Percentiles rank a stretch among this genome's conserved stretches.
These are phyloP conservation scores for Rhynchonycteris naso DNA, from an alignment of 2,797 vertebrate genomes.

Conservation along the genomic window DNA sequence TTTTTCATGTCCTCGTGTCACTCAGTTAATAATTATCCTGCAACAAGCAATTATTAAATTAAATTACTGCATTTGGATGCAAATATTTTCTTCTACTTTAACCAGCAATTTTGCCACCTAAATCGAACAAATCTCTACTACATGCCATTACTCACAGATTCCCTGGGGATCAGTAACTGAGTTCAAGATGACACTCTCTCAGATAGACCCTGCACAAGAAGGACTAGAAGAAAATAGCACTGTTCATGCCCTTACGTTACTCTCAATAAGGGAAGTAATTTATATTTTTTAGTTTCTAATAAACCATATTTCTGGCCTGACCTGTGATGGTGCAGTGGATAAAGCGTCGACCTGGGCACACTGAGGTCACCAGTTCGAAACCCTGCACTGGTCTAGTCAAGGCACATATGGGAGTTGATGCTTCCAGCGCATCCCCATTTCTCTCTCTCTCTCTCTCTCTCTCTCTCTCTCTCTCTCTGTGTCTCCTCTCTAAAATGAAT, in stretches of 20 bases:
- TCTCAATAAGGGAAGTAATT: not conserved
- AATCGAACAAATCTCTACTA: not conserved
- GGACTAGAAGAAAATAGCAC: not conserved
- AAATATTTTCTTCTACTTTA: not conserved
- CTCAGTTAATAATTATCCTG: not conserved
- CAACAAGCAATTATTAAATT: slow-evolving; percentile 19
- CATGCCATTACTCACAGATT: not conserved
- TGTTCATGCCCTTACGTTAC: not conserved
- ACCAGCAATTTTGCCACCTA: not conserved
- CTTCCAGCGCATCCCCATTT: too few species aligned
- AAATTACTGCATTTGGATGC: not conserved
- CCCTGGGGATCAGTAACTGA: not conserved
- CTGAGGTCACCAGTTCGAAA: too few species aligned
- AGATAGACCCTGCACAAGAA: not conserved
- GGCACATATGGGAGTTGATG: too few species aligned
- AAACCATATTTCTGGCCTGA: not conserved
- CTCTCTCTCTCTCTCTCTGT: too few species aligned
- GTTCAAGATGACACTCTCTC: not conserved
- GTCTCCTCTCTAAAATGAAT: too few species aligned
- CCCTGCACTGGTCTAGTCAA: too few species aligned
- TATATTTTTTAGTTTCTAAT: not conserved
- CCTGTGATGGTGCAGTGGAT: too few species aligned
- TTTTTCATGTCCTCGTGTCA: slow-evolving; percentile 25
- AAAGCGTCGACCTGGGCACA: too few species aligned
- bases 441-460: too few species aligned